Evolutionary conservation across 1,140 invertebrate species (phyloP), one percentile per base, ranked within the genome.

Genomic region (Pararge aegeria): DNA sequence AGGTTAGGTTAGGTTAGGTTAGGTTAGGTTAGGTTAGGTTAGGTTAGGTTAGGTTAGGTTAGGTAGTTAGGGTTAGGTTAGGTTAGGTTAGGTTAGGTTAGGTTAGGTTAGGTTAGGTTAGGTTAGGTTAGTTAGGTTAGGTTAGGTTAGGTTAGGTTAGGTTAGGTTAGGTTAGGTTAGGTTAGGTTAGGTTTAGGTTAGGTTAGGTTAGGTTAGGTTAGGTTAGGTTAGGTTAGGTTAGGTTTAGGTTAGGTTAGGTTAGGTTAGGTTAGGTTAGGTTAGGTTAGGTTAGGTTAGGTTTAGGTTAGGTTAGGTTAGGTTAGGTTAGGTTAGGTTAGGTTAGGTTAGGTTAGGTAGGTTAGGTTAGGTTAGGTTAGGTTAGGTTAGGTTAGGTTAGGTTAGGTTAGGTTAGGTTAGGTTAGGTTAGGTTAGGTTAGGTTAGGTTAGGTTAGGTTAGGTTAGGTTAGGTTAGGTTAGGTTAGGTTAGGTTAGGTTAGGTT

Each of bases 41-140:
- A 53, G 56, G 56, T 55, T 59, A 54, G 62, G 55, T 64, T 59
- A 59, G 56, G 56, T 59, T 64, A 59, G 62, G 56, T 64, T 59
- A 59, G 55, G 54, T 52, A 65, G 75, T 67, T 73, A 70, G 64
- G 72, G 72, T 69, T 71, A 58, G 68, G 65, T 67, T 59, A 62
- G 61, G 61, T 68, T 64, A 61, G 61, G 61, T 68, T 61, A 55
- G 66, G 56, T 68, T 60, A 52, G 61, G 62, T 68, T 64, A 58
- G 60, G 64, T 63, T 68, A 65, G 55, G 55, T 61, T 65, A 62
- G 59, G 64, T 60, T 66, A 63, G 63, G 60, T 63, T 70, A 61
- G 60, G 67, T 66, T 69, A 62, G 59, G 64, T 61, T 71, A 56
- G 62, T 64, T 67, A 61, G 58, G 62, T 64, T 71, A 70, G 7